These are phyloP conservation scores for Xenentodon cancila DNA, from an alignment of 2,797 vertebrate species.

Conservation along the genomic window DNA sequence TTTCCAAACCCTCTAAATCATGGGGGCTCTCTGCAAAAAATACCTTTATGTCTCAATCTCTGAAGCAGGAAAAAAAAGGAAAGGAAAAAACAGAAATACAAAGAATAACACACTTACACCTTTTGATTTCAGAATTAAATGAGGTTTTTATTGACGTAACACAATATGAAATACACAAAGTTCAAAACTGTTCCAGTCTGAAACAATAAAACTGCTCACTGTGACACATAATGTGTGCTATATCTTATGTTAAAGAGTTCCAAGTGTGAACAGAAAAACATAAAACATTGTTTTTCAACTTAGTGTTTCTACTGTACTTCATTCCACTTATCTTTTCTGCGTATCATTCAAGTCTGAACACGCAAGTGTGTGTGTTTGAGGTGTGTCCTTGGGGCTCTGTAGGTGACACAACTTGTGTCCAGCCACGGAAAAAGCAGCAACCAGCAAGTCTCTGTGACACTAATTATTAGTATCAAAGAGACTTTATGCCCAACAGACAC, in stretches of 20 bases:
- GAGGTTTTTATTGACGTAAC: too few relatives aligned
- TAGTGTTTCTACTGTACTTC: constrained; percentile 27
- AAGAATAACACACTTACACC: neutral
- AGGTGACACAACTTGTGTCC: constrained; percentile 63
- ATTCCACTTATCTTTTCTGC: constrained; percentile 35
- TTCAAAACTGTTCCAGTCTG: too few relatives aligned
- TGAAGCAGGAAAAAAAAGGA: neutral
- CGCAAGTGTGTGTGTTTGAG: constrained; percentile 20
- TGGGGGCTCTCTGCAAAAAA: neutral
- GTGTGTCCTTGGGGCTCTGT: constrained; percentile 49
- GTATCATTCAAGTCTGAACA: constrained; percentile 54
- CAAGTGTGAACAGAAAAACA: constrained; percentile 4
- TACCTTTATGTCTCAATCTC: neutral
- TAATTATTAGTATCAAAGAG: constrained; percentile 74
- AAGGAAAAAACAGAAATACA: neutral
- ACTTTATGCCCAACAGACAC: constrained; percentile 52
- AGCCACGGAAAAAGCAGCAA: too few relatives aligned
- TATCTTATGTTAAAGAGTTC: neutral
- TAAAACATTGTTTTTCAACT: constrained; percentile 14
- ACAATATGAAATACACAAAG: too few relatives aligned
- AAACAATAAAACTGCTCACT: too few relatives aligned
- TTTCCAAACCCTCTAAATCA: neutral
- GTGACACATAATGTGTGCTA: too few relatives aligned
- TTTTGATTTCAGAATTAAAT: neutral
- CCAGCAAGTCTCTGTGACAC: too few relatives aligned